These are phyloP conservation scores for Pseudochaenichthys georgianus DNA, from an alignment of 2,797 vertebrate genomes.

Conservation along the genomic window DNA sequence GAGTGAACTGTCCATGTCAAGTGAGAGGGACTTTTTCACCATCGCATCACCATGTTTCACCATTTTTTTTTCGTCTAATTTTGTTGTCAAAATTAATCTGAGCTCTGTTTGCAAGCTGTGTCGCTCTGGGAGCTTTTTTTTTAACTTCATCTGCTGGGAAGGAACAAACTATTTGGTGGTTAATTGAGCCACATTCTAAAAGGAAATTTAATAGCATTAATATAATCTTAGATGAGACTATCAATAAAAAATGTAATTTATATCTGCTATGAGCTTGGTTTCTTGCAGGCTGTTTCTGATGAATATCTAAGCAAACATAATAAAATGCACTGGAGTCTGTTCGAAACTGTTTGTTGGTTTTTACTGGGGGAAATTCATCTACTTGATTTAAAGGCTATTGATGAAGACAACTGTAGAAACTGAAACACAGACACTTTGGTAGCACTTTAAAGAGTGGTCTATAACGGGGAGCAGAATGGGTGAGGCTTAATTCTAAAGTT, in stretches of 20 bases:
- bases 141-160: constrained; percentile 47
- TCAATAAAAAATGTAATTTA: constrained; percentile 72
- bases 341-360: constrained; percentile 29
- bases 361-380: background rate
- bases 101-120: constrained; percentile 36
- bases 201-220: constrained; percentile 62
- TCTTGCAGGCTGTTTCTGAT: constrained; percentile 73
- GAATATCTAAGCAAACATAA: constrained; percentile 75
- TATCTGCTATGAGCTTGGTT: constrained; percentile 62
- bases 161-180: constrained; percentile 34
- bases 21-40: constrained; percentile 28
- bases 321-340: constrained; percentile 81
- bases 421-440: constrained; percentile 3
- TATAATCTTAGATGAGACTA: constrained; percentile 56
- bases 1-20: constrained; percentile 35
- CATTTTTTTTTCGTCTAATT: constrained; percentile 6
- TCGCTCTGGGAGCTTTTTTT: constrained; percentile 62
- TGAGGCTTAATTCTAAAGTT: constrained; percentile 63
- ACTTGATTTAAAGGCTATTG: background rate
- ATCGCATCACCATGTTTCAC: constrained; percentile 32
- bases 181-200: constrained; percentile 60
- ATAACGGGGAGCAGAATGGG: constrained; percentile 31
- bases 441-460: constrained; percentile 23
- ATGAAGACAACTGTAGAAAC: background rate
- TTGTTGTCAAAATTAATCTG: constrained; percentile 32